Conservation (phyloP, 2,113 vertebrate genomes). For the Centropristis striata region DNA sequence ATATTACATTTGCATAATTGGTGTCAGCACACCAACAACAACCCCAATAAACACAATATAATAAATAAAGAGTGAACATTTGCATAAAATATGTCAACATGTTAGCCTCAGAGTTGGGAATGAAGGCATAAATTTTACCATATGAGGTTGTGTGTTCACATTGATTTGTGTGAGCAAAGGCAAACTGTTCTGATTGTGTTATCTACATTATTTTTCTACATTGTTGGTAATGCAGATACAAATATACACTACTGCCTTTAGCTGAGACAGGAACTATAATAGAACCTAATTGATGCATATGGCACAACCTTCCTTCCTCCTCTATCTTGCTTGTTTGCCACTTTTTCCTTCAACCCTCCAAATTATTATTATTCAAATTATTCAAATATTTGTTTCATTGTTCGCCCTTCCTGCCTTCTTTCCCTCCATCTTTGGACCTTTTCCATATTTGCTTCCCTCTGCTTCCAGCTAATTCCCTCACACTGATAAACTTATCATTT, state of each 20-base stretch:
- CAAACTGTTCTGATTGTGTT: constrained; percentile 3
- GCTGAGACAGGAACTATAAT: constrained; percentile 1
- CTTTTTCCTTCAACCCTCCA: neutral
- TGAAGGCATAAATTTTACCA: neutral
- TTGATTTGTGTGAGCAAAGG: neutral
- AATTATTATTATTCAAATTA: constrained; percentile 8
- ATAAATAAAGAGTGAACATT: constrained; percentile 10
- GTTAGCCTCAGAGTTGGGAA: neutral
- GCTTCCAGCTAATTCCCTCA: constrained; percentile 12
- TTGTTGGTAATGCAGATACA: neutral
- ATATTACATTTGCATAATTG: constrained; percentile 35
- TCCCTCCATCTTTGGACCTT: neutral
- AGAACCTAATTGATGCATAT: neutral
- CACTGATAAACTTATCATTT: constrained; percentile 15
- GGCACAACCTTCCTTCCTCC: neutral
- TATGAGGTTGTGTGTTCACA: neutral
- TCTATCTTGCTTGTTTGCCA: neutral
- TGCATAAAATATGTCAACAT: neutral
- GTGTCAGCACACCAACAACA: neutral
- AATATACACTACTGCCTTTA: neutral
- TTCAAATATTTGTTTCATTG: constrained; percentile 6
- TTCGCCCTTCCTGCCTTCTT: neutral
- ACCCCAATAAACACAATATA: neutral
- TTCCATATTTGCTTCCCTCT: neutral
- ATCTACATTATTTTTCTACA: neutral